Base-by-base conservation (phyloP, 1,140 invertebrate genomes). In the Macrostomum lignano region DNA sequence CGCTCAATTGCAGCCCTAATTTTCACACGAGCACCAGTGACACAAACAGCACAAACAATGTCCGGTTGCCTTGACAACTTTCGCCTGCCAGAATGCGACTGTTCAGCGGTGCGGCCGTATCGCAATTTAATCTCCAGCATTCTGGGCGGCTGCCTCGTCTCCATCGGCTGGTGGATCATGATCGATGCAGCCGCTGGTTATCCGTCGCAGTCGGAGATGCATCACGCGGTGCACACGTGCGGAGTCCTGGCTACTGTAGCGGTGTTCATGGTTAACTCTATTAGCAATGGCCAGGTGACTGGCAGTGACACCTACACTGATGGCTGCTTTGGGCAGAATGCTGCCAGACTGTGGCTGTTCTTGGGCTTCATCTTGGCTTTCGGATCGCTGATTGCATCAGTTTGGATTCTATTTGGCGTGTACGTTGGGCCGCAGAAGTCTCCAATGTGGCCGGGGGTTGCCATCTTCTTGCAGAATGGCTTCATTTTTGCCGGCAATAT, bases 281-380 rank as follows among this genome's bases (percentile, higher is more conserved):
- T 96, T 2, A 79, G 82, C 19, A 93, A 86, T 65, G 73, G 75
- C 31, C 77, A 86, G 60, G 68, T 82, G 3, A 28, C 14, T 40
- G 55, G 75, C 47, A 81, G 76, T 17, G 77, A 84, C 49, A 62
- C 67, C 2, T 82, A 77, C 48, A 70, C 72, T 11, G 73, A 70
- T 14, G 79, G 79, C 1, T 81, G 74, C 49, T 60, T 84, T 35
- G 82, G 81, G 7, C 68, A 75, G 2, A 67, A 73, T 44, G 78
- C 78, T 29, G 75, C 81, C 10, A 65, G 75, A 37, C 66, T 78
- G n/a, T 94, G 84, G 81, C 60, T 98, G 0, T 88, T 96, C 48
- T 55, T 86, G 29, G 88, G 84, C 3, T 91, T 96, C 60, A 70
- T 94, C 1, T 66, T 94, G 43, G 79, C 79, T 33, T 96, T 98